phyloP scores from a whole-genome alignment of 2,888 invertebrate species.

The Acanthopleura granulata region DNA sequence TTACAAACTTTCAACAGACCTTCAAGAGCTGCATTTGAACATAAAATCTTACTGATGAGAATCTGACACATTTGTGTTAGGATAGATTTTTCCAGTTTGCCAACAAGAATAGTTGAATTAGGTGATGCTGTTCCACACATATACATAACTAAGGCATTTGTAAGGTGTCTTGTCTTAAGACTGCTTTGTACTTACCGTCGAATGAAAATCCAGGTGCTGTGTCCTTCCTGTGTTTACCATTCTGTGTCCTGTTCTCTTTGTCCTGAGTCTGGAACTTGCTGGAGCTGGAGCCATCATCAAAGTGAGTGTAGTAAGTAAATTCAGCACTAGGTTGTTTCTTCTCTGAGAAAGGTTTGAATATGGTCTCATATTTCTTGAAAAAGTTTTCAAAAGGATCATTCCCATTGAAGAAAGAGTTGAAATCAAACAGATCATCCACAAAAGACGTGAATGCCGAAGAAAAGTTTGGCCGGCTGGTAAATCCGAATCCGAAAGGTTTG shows the following conservation, averaged over 20 bases:
- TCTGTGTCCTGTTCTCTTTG: neutral
- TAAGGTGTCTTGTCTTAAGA: neutral
- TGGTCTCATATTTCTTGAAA: constrained; percentile 8
- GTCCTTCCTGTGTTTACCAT: neutral
- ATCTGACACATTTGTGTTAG: too few relatives aligned
- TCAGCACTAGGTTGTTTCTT: neutral
- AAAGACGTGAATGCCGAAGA: constrained; percentile 54
- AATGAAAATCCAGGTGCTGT: constrained; percentile 7
- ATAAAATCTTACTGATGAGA: too few relatives aligned
- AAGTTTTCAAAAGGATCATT: neutral
- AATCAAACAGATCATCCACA: constrained; percentile 49
- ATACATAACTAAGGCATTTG: too few relatives aligned
- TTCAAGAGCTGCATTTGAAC: too few relatives aligned
- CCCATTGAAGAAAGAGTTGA: constrained; percentile 38
- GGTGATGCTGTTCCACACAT: too few relatives aligned
- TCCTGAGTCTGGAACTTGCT: neutral
- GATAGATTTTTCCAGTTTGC: too few relatives aligned
- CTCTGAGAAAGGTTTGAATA: neutral
- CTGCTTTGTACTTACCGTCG: constrained; percentile 10
- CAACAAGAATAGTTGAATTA: too few relatives aligned
- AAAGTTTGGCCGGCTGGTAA: constrained; percentile 33
- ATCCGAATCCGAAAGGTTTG: constrained; percentile 21
- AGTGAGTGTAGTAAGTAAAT: neutral
- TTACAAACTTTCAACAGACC: too few relatives aligned
- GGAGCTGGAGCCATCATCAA: neutral